Evolutionary conservation across 2,113 vertebrate species (phyloP), one percentile per base, ranked within the genome.

Genomic region (Herpailurus yagouaroundi): DNA sequence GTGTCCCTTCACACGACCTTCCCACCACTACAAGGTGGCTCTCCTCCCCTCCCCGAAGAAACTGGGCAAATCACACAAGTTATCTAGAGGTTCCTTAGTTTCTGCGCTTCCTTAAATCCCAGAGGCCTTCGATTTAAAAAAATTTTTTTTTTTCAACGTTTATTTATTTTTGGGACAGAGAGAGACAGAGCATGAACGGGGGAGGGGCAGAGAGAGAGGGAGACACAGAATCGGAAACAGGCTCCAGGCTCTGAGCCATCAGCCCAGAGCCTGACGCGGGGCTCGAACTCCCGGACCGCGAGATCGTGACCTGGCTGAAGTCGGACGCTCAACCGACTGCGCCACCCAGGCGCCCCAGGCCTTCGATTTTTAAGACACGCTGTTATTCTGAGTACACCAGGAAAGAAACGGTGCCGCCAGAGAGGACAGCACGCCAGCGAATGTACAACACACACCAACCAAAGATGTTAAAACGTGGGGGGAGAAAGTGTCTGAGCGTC

Each of bases 31-130:
- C 33, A 31, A 80, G 66, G 69, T 41, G 21, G 79, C 64, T 89
- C 71, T 36, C 23, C 52, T 21, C 63, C 41, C 48, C 90, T 76
- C 90, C 68, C 33, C 25, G n/a, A 92, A 92, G 69, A 93, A 97
- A 93, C 60, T 86, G 38, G 77, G 63, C 52, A 92, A 87, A 63
- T 92, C 89, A 93, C 27, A 1, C 89, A 97, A 93, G n/a, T 68
- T 73, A 81, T 92, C 91, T 57, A 87, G 79, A 87, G 86, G 69
- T 96, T 91, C 89, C 92, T 88, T 95, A 80, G 48, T 88, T 97
- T 89, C 90, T 27, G 13, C 23, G 71, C 96, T 96, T 95, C 79
- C 76, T 69, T 88, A 95, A 95, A 41, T 66, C 68, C 68, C 33
- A 87, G 73, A 86, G 25, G 16, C 41, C 74, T 93, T 79, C n/a